Evolutionary conservation across 2,113 vertebrate genomes (phyloP), one percentile per base, ranked within the genome.

Genomic region (Poeciliopsis turrubarensis): DNA sequence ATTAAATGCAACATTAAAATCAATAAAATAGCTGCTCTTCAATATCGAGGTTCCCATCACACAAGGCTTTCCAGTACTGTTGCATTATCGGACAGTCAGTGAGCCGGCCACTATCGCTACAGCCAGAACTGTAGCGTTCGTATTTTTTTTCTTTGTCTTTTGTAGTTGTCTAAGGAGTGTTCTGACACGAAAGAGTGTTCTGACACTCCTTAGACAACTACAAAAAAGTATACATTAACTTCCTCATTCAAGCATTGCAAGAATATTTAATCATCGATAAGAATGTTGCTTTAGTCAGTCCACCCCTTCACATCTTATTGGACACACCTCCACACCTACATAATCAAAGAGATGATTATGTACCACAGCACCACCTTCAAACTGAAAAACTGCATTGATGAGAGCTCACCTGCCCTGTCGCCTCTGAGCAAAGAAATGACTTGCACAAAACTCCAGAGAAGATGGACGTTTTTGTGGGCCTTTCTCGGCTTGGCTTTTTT

Each of bases 371-470:
- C 60, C 61, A 64, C 51, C 14, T 14, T 65, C 1, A 1, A 47
- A 19, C 1, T 31, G 0, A 44, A 64, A 29, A 70, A 5, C 31
- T 30, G 30, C 27, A 25, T 0, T 37, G 30, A 70, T 27, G 34
- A 60, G 29, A 31, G 17, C 1, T 26, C n/a, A 65, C 9, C 1
- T 14, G 26, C 30, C 25, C 12, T 15, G 14, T n/a, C 34, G 51
- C 3, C 4, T 61, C 1, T 5, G 26, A 34, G 0, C 6, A 34
- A 65, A 14, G 22, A 72, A 41, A 88, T 82, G 81, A 0, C 14
- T 66, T 54, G 3, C 15, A 0, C 0, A 2, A 54, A 9, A 14
- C 0, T 26, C 9, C 4, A 4, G 7, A 70, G 1, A 27, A 0
- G 0, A 0, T n/a, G 2, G 11, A 44, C 3, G 4, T 25, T 26